Conservation (phyloP, 1,140 invertebrate species). For the Trichonephila inaurata region DNA sequence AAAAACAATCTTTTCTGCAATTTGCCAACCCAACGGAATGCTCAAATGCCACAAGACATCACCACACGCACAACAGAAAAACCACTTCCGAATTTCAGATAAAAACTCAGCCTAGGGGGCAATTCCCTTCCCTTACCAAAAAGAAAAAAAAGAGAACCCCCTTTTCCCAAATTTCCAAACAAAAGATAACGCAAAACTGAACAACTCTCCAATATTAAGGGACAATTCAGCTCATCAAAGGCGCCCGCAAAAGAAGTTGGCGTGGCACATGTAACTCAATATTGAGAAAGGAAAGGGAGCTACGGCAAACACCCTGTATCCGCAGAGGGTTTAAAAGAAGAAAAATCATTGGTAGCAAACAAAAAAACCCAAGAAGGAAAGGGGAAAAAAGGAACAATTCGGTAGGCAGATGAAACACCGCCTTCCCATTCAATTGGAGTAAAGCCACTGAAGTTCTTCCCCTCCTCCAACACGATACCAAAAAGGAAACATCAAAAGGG, state of each 20-base stretch:
- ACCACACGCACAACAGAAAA: not conserved
- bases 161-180: not conserved
- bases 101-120: not conserved
- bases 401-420: conserved; percentile 26
- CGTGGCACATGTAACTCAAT: conserved; percentile 31
- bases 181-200: not conserved
- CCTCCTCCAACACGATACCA: conserved; percentile 13
- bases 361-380: not conserved
- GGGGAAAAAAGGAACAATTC: conserved; percentile 4
- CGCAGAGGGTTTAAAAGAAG: conserved; percentile 9
- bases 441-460: conserved; percentile 26
- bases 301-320: conserved; percentile 9
- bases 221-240: conserved; percentile 49
- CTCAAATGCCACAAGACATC: not conserved
- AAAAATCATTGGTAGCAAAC: conserved; percentile 26
- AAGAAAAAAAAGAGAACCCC: not conserved
- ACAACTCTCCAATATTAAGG: conserved; percentile 33
- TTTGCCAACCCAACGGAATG: too few species aligned
- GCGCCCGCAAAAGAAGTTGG: not conserved
- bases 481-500: conserved; percentile 63
- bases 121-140: not conserved
- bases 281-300: not conserved
- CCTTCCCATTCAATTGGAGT: conserved; percentile 42
- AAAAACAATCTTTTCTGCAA: too few species aligned
- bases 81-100: not conserved